Evolutionary conservation across 2,113 vertebrate species (phyloP).

Genomic region (Bambusicola thoracicus): DNA sequence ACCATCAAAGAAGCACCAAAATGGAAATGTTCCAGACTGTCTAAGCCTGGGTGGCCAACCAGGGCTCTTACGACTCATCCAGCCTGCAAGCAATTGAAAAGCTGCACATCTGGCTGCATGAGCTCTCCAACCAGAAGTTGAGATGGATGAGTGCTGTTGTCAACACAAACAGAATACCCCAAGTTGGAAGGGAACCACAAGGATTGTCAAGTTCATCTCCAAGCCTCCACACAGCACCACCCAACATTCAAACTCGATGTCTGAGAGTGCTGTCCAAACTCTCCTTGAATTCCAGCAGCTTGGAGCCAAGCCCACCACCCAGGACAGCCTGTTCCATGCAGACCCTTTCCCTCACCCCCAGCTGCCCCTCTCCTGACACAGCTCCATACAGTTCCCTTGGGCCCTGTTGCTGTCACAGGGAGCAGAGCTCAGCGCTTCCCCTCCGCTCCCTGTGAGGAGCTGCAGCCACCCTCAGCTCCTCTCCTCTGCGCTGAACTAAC

Average conservation of each 20-base stretch:
- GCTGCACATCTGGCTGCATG: not conserved
- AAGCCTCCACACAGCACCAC: not conserved
- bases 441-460: too few relatives aligned
- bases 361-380: not conserved
- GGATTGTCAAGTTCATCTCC: not conserved
- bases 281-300: not conserved
- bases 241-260: not conserved
- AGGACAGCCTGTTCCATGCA: not conserved
- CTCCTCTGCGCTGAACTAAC: too few relatives aligned
- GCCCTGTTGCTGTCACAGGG: too few relatives aligned
- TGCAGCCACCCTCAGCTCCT: too few relatives aligned
- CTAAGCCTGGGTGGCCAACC: conserved; percentile 36
- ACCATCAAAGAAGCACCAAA: conserved; percentile 52
- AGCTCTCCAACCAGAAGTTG: not conserved
- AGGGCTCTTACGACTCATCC: not conserved
- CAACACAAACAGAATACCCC: too few relatives aligned
- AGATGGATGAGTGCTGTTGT: not conserved
- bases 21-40: not conserved
- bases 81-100: not conserved
- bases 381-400: not conserved
- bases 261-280: not conserved
- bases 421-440: too few relatives aligned
- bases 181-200: not conserved
- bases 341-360: not conserved
- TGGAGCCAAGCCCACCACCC: too few relatives aligned